These are phyloP conservation scores for Hestina assimilis DNA, from an alignment of 1,140 invertebrate genomes.

Conservation along the genomic window DNA sequence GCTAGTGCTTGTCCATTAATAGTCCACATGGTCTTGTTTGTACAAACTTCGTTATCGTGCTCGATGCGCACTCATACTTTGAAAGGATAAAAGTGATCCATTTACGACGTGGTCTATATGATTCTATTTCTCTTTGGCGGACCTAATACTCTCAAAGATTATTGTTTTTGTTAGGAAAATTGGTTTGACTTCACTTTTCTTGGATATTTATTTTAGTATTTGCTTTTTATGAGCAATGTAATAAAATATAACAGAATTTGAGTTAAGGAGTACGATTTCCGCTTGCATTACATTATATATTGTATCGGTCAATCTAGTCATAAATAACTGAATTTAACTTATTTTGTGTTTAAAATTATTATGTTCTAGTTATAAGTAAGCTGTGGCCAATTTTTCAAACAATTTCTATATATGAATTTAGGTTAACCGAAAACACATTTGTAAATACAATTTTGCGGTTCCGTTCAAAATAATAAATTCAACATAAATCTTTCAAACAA, in stretches of 20 bases:
- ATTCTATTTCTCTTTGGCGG: not conserved
- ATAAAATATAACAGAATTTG: no score
- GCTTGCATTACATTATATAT: no score
- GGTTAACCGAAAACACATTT: conserved; percentile 1
- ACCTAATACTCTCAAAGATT: not conserved
- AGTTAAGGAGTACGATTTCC: no score
- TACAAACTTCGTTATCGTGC: not conserved
- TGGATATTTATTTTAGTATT: not conserved
- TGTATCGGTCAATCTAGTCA: no score
- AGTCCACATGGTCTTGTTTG: not conserved
- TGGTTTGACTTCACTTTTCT: not conserved
- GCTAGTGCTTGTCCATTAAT: conserved; percentile 1
- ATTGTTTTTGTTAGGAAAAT: not conserved
- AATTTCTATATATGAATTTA: not conserved
- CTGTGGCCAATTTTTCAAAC: no score
- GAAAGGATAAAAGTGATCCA: conserved; percentile 2
- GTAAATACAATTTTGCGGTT: conserved; percentile 1
- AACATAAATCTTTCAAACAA: conserved; percentile 13
- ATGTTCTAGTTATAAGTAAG: no score
- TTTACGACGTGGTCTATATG: not conserved
- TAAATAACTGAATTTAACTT: no score
- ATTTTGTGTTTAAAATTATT: no score
- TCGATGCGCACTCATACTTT: not conserved
- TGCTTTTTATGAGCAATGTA: no score
- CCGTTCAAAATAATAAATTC: conserved; percentile 6